Evolutionary conservation across 2,113 vertebrate genomes (phyloP).

Genomic region (Oryctolagus cuniculus): mOryCun1.1 NC_091453.1:112802001-112802500

Average conservation of each 20-base stretch:
- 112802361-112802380: background rate
- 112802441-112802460: background rate
- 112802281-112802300: background rate
- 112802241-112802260: background rate
- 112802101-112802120: background rate
- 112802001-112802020: background rate
- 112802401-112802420: background rate
- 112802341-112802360: background rate
- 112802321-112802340: background rate
- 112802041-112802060: background rate
- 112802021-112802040: background rate
- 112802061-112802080: background rate
- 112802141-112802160: background rate
- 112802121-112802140: background rate
- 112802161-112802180: background rate
- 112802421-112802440: background rate
- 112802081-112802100: background rate
- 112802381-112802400: constrained; percentile 27
- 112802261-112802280: background rate
- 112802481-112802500: background rate
- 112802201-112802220: background rate
- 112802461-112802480: background rate
- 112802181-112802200: background rate
- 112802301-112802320: background rate
- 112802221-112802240: background rate